Evolutionary conservation across 2,888 invertebrate species (phyloP).

Genomic region (Himalopsyche tibetana): DNA sequence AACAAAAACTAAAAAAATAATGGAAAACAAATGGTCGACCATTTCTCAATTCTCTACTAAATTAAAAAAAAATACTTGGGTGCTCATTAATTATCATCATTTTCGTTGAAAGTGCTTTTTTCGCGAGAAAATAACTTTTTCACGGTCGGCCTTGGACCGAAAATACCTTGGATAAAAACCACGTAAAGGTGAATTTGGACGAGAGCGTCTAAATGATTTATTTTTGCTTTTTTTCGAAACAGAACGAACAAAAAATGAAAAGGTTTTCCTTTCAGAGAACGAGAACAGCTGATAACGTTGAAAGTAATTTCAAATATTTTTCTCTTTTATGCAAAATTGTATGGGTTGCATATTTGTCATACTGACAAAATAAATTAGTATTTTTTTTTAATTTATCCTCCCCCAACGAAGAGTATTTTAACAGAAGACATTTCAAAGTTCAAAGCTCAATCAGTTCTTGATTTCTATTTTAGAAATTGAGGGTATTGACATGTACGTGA

Average conservation of each 20-base stretch:
- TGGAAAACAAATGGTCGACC: constrained; percentile 32
- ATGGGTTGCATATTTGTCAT: too few species aligned
- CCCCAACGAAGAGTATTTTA: too few species aligned
- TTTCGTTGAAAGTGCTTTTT: constrained; percentile 32
- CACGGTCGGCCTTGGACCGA: constrained; percentile 32
- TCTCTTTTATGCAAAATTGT: neutral
- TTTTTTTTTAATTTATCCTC: too few species aligned
- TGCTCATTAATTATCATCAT: constrained; percentile 43
- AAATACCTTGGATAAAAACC: constrained; percentile 42
- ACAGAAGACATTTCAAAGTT: too few species aligned
- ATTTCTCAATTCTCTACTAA: constrained; percentile 41
- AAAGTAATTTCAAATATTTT: constrained; percentile 31
- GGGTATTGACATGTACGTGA: too few species aligned
- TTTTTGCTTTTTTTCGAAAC: constrained; percentile 37
- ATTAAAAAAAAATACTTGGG: constrained; percentile 38
- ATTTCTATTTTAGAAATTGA: too few species aligned
- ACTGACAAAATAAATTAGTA: too few species aligned
- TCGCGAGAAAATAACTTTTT: constrained; percentile 36
- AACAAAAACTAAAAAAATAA: constrained; percentile 40
- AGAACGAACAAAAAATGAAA: constrained; percentile 15
- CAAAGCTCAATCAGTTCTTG: too few species aligned
- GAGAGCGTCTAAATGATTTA: constrained; percentile 38
- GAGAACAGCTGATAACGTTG: constrained; percentile 19
- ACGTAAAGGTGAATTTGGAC: constrained; percentile 41
- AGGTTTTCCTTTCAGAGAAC: constrained; percentile 11